Percentiles rank a stretch among this genome's conserved stretches.
phyloP scores from a whole-genome alignment of 2,888 invertebrate genomes.

The Drosophila seclusa region DNA sequence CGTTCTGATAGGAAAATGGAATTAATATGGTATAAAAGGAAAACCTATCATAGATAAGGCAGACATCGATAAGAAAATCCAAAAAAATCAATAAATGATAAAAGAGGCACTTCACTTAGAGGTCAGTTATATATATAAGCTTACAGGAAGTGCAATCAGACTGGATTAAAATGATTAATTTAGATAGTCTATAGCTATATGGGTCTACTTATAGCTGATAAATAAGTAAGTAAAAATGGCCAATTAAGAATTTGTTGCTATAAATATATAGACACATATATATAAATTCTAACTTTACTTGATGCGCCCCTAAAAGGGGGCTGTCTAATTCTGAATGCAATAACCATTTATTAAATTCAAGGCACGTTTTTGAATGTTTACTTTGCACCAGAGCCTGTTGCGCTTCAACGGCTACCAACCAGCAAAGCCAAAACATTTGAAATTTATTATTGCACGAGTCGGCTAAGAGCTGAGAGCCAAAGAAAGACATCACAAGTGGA shows the following conservation, averaged over 20 bases:
- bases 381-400: constrained; percentile 31
- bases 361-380: constrained; percentile 55
- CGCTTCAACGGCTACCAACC: constrained; percentile 42
- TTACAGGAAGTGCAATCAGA: too few species aligned
- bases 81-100: not conserved
- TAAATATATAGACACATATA: not conserved
- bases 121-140: constrained; percentile 4
- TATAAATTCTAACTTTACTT: not conserved
- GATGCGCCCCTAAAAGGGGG: not conserved
- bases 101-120: not conserved
- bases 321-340: constrained; percentile 33
- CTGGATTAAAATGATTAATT: not conserved
- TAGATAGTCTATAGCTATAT: too few species aligned
- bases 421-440: constrained; percentile 47
- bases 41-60: constrained; percentile 4
- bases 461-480: constrained; percentile 10
- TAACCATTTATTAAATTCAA: constrained; percentile 29
- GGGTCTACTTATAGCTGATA: not conserved
- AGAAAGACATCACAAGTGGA: constrained; percentile 45
- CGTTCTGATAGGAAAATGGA: constrained; percentile 9
- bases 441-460: constrained; percentile 68
- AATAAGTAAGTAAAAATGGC: not conserved
- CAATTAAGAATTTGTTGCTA: not conserved
- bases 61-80: constrained; percentile 49
- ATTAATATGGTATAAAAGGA: not conserved